Evolutionary conservation across 2,888 invertebrate genomes (phyloP), one percentile per base, ranked within the genome.

Genomic region (Lithophane semibrunnea): DNA sequence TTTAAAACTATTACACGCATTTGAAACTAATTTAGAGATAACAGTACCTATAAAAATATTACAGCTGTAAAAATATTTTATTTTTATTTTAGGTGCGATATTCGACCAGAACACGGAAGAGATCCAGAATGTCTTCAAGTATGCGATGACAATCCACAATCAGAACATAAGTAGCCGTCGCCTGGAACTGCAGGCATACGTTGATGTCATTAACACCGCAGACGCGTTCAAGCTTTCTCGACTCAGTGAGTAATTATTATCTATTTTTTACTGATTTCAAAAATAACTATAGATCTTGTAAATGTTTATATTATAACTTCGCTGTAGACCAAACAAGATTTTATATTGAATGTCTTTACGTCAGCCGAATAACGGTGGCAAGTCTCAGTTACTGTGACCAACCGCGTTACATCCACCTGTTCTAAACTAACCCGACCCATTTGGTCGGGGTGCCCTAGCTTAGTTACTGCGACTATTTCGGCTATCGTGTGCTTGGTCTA

Each of bases 41-140:
- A 18, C 10, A n/a, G 16, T 37, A n/a, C n/a, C n/a, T n/a, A n/a
- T n/a, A n/a, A n/a, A n/a, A n/a, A n/a, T n/a, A n/a, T n/a, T n/a
- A n/a, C 18, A 61, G 18, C 18, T 47, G 8, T 37, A 18, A 16
- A 0, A 1, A 10, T 52, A 37, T 10, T n/a, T 21, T 83, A 73
- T 90, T 86, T 13, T 97, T 83, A 73, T 90, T 86, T 13, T 97
- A 99, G 99, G 99, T 91, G 99, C 98, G 73, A 99, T 99, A 90
- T 99, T 99, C 93, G 99, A 99, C 91, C 98, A 99, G 93, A 98
- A 98, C 79, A 98, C 98, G 1, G 99, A 99, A 92, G 99, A 99
- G 93, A 98, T 99, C 77, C 99, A 99, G 94, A 98, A 98, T 83
- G 99, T 99, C n/a, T 99, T 99, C 95, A 98, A 98, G 92, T 98